These are phyloP conservation scores for Rhodophaea formosa DNA, from an alignment of 2,888 invertebrate species.

Conservation along the genomic window DNA sequence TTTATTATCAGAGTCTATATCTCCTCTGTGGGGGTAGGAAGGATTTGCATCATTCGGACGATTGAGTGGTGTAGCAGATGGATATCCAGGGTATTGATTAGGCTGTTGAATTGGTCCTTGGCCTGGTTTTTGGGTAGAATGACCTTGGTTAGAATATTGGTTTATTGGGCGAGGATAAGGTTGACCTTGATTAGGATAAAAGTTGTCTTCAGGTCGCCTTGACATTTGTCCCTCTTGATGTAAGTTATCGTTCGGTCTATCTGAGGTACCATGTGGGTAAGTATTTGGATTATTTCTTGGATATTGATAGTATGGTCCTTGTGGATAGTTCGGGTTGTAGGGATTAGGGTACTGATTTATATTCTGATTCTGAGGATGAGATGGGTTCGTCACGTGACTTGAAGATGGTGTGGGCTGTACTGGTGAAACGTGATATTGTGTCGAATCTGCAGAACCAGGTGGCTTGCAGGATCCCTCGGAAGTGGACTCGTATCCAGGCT, in stretches of 20 bases:
- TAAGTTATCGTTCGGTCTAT: not conserved
- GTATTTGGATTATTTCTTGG: conserved; percentile 22
- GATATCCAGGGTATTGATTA: conserved; percentile 27
- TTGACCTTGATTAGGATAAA: not conserved
- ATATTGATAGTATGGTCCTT: conserved; percentile 25
- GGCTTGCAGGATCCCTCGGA: conserved; percentile 63
- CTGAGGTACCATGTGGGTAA: not conserved
- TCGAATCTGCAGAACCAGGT: conserved; percentile 28
- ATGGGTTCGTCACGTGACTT: conserved; percentile 3
- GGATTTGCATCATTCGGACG: not conserved
- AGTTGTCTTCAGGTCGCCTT: not conserved
- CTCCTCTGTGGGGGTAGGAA: conserved; percentile 6
- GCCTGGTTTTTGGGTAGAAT: not conserved
- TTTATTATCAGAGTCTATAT: not conserved
- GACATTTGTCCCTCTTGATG: not conserved
- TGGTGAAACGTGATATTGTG: conserved; percentile 16
- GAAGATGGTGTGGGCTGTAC: conserved; percentile 9
- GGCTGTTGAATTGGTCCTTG: conserved; percentile 26
- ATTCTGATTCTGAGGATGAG: not conserved
- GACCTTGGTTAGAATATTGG: conserved; percentile 4
- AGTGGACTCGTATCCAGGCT: conserved; percentile 66
- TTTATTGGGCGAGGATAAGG: not conserved
- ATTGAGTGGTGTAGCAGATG: conserved; percentile 2
- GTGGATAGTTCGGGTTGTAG: conserved; percentile 26
- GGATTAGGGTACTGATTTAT: conserved; percentile 22